Evolutionary conservation across 64 coral and sea anemone species (phyloP).

Genomic region (Montipora sp.): DNA sequence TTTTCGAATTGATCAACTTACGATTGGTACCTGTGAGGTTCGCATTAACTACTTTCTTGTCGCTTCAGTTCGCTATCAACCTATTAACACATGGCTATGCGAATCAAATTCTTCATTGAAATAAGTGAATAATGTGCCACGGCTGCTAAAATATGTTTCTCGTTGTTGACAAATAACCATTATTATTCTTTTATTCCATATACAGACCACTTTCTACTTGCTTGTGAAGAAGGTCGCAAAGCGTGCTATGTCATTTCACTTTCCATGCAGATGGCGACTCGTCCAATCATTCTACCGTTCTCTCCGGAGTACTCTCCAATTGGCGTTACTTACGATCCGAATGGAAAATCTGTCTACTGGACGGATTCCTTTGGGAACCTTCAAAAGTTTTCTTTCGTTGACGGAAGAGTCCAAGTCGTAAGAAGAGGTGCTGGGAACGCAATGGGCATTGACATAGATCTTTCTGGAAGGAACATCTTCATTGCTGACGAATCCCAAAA

Average conservation of each 20-base stretch:
- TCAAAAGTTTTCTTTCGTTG: no score
- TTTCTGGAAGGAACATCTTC: slow-evolving; percentile 53
- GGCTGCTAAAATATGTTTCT: no score
- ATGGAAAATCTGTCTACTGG: slow-evolving; percentile 28
- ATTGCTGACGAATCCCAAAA: background rate
- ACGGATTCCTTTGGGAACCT: slow-evolving; percentile 18
- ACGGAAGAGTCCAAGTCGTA: background rate
- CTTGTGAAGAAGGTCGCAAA: slow-evolving; percentile 13
- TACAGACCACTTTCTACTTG: background rate
- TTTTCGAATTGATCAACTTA: background rate
- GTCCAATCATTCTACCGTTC: background rate
- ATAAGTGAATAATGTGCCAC: no score
- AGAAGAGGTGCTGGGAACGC: background rate
- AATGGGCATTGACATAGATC: slow-evolving; percentile 43
- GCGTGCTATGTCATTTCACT: background rate
- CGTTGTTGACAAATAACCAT: background rate
- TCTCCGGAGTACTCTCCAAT: background rate
- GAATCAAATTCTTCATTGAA: no score
- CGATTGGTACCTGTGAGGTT: no score
- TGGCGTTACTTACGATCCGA: slow-evolving; percentile 31
- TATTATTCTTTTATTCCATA: background rate
- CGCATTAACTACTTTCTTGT: no score
- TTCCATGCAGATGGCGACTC: no score
- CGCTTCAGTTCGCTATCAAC: no score
- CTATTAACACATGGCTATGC: no score